phyloP scores from a whole-genome alignment of 2,113 vertebrate species.

The Larimichthys crocea region DNA sequence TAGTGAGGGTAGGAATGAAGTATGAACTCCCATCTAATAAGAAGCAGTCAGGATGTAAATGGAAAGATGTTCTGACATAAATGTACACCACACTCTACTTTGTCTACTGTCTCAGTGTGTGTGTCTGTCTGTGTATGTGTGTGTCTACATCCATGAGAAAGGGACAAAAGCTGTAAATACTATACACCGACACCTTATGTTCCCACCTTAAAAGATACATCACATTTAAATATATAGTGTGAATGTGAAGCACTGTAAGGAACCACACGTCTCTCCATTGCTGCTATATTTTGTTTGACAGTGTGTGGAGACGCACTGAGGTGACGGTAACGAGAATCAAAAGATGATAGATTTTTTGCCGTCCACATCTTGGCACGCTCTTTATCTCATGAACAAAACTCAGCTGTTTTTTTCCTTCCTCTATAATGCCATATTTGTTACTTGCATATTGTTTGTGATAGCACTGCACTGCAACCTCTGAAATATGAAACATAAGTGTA shows the following conservation, averaged over 20 bases:
- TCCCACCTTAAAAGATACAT: conserved; percentile 13
- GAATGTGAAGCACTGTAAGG: conserved; percentile 3
- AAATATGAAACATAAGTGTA: not conserved
- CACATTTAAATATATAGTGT: conserved; percentile 20
- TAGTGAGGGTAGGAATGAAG: conserved; percentile 34
- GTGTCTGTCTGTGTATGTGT: conserved; percentile 18
- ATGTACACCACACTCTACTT: not conserved
- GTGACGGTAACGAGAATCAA: conserved; percentile 41
- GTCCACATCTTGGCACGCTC: conserved; percentile 20
- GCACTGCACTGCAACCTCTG: not conserved
- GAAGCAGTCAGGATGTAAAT: conserved; percentile 36
- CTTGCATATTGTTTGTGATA: not conserved
- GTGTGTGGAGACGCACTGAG: conserved; percentile 1
- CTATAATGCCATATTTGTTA: not conserved
- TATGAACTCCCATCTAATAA: conserved; percentile 22
- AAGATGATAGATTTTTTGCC: conserved; percentile 48
- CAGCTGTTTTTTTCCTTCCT: conserved; percentile 3
- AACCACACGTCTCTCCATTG: not conserved
- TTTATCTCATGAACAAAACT: conserved; percentile 40
- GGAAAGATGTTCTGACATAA: conserved; percentile 31
- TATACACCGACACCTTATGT: not conserved
- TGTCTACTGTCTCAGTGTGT: conserved; percentile 15
- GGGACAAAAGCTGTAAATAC: not conserved
- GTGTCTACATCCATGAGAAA: not conserved
- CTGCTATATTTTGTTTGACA: conserved; percentile 32